Percentiles rank a stretch among this genome's conserved stretches.
phyloP scores from a whole-genome alignment of 2,113 vertebrate genomes.

The Callorhinus ursinus region DNA sequence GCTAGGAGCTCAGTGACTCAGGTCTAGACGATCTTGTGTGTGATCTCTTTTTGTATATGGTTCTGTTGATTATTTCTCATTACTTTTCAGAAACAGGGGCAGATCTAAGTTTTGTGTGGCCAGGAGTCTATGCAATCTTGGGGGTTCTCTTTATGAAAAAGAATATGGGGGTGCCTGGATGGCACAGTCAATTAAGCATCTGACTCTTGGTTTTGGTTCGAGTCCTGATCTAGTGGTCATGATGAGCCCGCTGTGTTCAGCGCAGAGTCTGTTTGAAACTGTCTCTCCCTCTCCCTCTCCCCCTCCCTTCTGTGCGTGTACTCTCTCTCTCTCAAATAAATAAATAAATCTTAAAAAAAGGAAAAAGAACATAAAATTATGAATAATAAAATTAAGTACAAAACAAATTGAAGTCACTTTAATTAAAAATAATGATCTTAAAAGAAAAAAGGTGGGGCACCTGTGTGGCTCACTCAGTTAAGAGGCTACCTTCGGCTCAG shows the following conservation, averaged over 20 bases:
- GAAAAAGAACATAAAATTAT: not conserved
- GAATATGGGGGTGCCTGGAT: not conserved
- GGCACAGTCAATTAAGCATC: not conserved
- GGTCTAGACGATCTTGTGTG: not conserved
- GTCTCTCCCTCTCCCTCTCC: not conserved
- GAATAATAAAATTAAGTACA: conserved; percentile 1
- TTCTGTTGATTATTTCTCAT: not conserved
- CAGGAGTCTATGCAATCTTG: not conserved
- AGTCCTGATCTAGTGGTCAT: not conserved
- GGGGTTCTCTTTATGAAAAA: not conserved
- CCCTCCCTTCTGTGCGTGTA: not conserved
- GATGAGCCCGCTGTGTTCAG: not conserved
- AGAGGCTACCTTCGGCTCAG: too few species aligned
- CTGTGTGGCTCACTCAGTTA: too few species aligned
- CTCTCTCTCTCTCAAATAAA: not conserved
- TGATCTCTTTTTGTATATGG: not conserved
- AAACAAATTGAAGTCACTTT: not conserved
- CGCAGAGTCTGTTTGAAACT: not conserved
- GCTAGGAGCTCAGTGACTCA: not conserved
- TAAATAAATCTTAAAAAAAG: not conserved
- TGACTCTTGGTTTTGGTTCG: not conserved
- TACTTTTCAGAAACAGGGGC: not conserved
- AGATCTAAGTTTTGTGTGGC: not conserved
- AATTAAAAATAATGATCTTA: not conserved
- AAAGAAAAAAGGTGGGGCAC: not conserved